A percentile compares a stretch with the other conserved stretches of the same genome.
These are phyloP conservation scores for Knipowitschia caucasica DNA, from an alignment of 2,797 vertebrate species.

Conservation along the genomic window DNA sequence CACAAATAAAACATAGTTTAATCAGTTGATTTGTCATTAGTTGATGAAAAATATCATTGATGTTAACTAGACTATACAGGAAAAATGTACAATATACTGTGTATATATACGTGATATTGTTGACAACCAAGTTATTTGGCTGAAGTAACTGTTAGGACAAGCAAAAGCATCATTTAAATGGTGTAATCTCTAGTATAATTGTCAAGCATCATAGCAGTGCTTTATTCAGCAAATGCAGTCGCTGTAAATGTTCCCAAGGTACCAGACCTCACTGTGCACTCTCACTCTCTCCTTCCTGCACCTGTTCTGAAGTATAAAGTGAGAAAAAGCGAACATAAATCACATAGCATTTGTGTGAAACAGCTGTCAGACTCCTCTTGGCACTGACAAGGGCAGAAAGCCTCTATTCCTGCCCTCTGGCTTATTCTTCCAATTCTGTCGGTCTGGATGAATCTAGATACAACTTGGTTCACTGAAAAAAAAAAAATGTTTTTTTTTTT, in stretches of 20 bases:
- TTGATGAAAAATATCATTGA: too few species aligned
- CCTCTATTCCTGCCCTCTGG: conserved; percentile 1
- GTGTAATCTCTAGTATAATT: too few species aligned
- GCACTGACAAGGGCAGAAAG: background rate
- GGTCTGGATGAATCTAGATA: background rate
- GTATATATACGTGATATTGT: too few species aligned
- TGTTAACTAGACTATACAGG: too few species aligned
- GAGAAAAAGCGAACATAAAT: conserved; percentile 7
- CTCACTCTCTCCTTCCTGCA: background rate
- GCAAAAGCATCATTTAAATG: too few species aligned
- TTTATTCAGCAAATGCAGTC: background rate
- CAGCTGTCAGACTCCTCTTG: background rate
- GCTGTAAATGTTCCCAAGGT: background rate
- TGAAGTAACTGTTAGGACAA: too few species aligned
- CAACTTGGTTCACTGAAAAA: too few species aligned
- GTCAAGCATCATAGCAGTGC: background rate
- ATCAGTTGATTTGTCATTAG: too few species aligned
- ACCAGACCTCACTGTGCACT: background rate
- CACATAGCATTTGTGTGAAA: conserved; percentile 9
- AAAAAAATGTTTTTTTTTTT: too few species aligned
- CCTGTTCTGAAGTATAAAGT: background rate
- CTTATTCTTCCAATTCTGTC: background rate
- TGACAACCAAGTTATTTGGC: too few species aligned
- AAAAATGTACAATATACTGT: too few species aligned
- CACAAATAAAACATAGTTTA: too few species aligned